Percentiles rank a stretch among this genome's conserved stretches.
Evolutionary conservation across 2,113 vertebrate genomes (phyloP).

Genomic region (Lophura nycthemera): DNA sequence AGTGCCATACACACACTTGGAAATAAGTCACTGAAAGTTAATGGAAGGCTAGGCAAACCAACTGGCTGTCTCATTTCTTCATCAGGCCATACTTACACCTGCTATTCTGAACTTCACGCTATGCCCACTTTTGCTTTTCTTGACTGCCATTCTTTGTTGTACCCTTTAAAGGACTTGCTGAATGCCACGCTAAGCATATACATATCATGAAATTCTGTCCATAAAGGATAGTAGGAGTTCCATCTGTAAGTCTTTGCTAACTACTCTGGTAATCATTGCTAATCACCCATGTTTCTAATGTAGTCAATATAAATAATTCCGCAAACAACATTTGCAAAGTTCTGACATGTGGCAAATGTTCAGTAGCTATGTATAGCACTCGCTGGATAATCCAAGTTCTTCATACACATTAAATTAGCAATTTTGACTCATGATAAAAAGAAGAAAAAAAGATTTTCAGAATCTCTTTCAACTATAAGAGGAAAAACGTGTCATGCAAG

Average conservation of each 20-base stretch:
- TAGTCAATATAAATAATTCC: slow-evolving; percentile 66
- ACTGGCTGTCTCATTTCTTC: not conserved
- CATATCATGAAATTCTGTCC: slow-evolving; percentile 29
- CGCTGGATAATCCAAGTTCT: slow-evolving; percentile 43
- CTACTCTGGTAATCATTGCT: slow-evolving; percentile 18
- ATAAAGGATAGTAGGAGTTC: slow-evolving; percentile 55
- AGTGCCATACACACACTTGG: fast-evolving
- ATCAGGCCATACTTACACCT: not conserved
- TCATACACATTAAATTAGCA: slow-evolving; percentile 50
- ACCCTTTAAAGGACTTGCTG: not conserved
- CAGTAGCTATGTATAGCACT: slow-evolving; percentile 59
- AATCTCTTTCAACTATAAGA: not conserved
- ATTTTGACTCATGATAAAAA: slow-evolving; percentile 55
- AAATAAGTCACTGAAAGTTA: not conserved
- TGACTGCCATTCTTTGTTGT: not conserved
- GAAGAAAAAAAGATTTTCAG: not conserved
- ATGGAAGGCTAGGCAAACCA: not conserved
- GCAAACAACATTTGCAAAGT: slow-evolving; percentile 61
- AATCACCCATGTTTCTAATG: slow-evolving; percentile 42
- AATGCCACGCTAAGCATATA: not conserved
- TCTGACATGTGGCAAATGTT: slow-evolving; percentile 65
- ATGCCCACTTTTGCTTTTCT: not conserved
- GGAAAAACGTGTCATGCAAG: not conserved
- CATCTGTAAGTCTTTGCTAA: slow-evolving; percentile 37
- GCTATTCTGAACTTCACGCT: not conserved